A percentile compares a stretch with the other conserved stretches of the same genome.
Evolutionary conservation across 2,888 invertebrate species (phyloP).

Genomic region (Philopedon plagiatum): DNA sequence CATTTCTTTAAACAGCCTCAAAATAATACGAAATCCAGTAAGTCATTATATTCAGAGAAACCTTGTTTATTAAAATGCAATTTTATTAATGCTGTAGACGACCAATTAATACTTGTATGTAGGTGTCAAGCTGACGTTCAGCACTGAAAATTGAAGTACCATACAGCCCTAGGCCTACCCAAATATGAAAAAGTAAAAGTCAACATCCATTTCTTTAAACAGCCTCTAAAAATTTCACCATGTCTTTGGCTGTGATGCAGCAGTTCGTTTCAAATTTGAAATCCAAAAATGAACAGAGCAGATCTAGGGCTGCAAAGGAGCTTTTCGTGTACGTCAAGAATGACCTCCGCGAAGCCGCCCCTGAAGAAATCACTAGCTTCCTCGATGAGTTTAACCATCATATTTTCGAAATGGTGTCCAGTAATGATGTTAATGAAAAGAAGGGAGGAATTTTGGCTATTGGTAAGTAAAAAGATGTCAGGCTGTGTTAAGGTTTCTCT

Average conservation of each 20-base stretch:
- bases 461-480: slow-evolving; percentile 70
- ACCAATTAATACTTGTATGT: too few relatives aligned
- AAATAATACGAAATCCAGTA: not conserved
- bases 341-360: slow-evolving; percentile 89
- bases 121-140: too few relatives aligned
- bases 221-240: slow-evolving; percentile 54
- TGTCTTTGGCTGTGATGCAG: slow-evolving; percentile 78
- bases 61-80: too few relatives aligned
- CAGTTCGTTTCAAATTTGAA: slow-evolving; percentile 90
- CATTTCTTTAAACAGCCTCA: not conserved
- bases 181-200: not conserved
- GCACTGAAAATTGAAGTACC: too few relatives aligned
- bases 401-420: slow-evolving; percentile 96
- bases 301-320: slow-evolving; percentile 90
- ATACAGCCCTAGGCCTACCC: not conserved
- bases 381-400: slow-evolving; percentile 96
- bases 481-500: too few relatives aligned
- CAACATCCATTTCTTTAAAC: not conserved
- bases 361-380: slow-evolving; percentile 91
- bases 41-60: too few relatives aligned
- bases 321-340: slow-evolving; percentile 92
- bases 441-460: slow-evolving; percentile 97
- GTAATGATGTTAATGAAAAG: slow-evolving; percentile 92
- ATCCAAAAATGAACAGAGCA: slow-evolving; percentile 87
- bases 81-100: too few relatives aligned